Evolutionary conservation across 2,113 vertebrate species (phyloP).

Genomic region (Phoenicopterus ruber): DNA sequence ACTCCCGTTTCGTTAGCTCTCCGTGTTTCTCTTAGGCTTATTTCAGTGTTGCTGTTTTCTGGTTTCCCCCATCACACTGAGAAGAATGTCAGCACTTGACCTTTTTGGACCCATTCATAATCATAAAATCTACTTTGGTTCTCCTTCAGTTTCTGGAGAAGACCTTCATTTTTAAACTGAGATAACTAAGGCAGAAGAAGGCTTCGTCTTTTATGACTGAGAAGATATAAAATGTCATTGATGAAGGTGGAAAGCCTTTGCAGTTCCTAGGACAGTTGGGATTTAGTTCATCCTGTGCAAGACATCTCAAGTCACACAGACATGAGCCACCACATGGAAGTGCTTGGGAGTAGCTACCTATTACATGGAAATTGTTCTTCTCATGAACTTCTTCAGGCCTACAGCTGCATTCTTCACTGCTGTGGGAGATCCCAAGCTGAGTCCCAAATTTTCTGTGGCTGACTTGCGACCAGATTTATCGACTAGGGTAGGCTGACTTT

Average conservation of each 20-base stretch:
- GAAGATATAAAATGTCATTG: background rate
- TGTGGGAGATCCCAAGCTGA: background rate
- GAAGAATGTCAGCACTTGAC: background rate
- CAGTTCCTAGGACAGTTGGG: background rate
- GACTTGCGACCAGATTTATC: background rate
- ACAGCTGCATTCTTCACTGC: background rate
- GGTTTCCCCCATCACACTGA: background rate
- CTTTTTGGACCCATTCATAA: background rate
- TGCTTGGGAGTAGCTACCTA: background rate
- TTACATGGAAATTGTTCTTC: background rate
- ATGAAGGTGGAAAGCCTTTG: background rate
- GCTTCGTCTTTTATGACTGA: background rate
- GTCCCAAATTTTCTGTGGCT: background rate
- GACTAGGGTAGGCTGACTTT: background rate
- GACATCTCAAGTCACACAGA: background rate
- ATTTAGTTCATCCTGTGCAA: background rate
- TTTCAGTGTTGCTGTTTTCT: background rate
- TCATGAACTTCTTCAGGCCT: background rate
- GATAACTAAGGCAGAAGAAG: background rate
- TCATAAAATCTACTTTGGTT: background rate
- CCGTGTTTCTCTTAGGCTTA: background rate
- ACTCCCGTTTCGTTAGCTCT: background rate
- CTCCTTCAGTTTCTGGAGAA: background rate
- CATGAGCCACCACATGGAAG: background rate
- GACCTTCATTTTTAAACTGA: background rate